Evolutionary conservation across 2,888 invertebrate species (phyloP), one percentile per base, ranked within the genome.

Genomic region (Acleris sparsana): DNA sequence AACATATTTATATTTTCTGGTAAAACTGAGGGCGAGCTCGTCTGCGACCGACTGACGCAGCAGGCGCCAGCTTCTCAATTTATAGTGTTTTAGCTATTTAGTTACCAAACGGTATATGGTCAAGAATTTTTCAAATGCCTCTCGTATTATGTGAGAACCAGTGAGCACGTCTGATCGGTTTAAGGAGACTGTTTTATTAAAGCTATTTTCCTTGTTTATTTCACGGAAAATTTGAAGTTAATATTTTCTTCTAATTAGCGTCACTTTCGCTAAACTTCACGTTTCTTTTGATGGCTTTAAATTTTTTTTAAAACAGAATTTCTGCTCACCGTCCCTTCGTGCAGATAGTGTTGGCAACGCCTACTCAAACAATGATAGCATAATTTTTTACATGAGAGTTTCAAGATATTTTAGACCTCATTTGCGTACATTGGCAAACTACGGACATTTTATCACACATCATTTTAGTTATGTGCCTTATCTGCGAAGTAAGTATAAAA

Each of bases 1-100:
- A 75, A 80, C 85, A 87, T 87, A 74, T 78, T 76, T 71, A 62
- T 52, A 18, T 58, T 56, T 73, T 39, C 55, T 49, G 51, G 49
- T 46, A 39, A 57, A 57, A 29, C 56, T 43, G 44, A 33, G 49
- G 16, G 60, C 55, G 17, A 65, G 56, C 20, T 48, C 11, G 25
- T 33, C 39, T 57, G 52, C 52, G 18, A 4, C n/a, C 66, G 53
- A 66, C 66, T 66, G 43, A 53, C 57, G 43, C 5, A 39, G 22
- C 16, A 16, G 48, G 62, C 61, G 44, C 39, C 57, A 25, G 52
- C 46, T 33, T 61, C 53, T 62, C 62, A 66, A 66, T 66, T 62
- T 66, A 66, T 66, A 66, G 61, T 56, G 56, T 43, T 22, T 57
- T 25, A 61, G 53, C 49, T 62, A 66, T 66, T 61, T 52, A n/a